Base-by-base conservation (phyloP, 2,797 vertebrate genomes). In the Taenioides sp. region DNA sequence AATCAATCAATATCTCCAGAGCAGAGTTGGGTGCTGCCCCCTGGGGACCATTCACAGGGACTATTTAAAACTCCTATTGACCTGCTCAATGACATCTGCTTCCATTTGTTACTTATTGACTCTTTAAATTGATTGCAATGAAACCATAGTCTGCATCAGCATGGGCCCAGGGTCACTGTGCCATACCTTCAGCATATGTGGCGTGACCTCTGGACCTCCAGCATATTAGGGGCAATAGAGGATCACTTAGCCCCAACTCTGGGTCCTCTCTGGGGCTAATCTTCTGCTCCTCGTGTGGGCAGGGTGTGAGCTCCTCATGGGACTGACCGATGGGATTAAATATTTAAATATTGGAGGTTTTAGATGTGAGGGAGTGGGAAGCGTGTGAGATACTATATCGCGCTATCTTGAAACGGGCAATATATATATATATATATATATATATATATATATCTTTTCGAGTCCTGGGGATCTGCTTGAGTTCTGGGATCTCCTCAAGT, bases 21-120 rank as follows among this genome's bases (percentile, higher is more conserved):
- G 43, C 49, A 12, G 25, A n/a, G 10, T 20, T 67, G 27, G 49
- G 25, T 12, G 16, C 27, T 31, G 65, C 16, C 17, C 25, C 49
- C 47, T 52, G 25, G 49, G 18, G 65, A 22, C 27, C 12, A 5
- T 1, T 52, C 17, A 12, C 14, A 12, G 17, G 18, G 47, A 66
- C 50, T 6, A 52, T 66, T 54, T 28, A 27, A 50, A 31, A n/a
- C 14, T n/a, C 17, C 18, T 54, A 52, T 67, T 67, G 65, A 67
- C 28, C 27, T 1, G 12, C 63, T 16, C 22, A 9, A 9, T 27
- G 16, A 25, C 40, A 50, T 54, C 18, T 52, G 47, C 25, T 54
- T 54, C 55, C 18, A 52, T 65, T 27, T 50, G 43, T 50, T 17
- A 28, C 17, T 49, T 18, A 50, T 28, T 7, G 43, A 50, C 7